Percentiles rank a stretch among this genome's conserved stretches.
These are phyloP conservation scores for Chamaedrilus cognettii DNA, from an alignment of 2,888 invertebrate genomes.

Conservation along the genomic window DNA sequence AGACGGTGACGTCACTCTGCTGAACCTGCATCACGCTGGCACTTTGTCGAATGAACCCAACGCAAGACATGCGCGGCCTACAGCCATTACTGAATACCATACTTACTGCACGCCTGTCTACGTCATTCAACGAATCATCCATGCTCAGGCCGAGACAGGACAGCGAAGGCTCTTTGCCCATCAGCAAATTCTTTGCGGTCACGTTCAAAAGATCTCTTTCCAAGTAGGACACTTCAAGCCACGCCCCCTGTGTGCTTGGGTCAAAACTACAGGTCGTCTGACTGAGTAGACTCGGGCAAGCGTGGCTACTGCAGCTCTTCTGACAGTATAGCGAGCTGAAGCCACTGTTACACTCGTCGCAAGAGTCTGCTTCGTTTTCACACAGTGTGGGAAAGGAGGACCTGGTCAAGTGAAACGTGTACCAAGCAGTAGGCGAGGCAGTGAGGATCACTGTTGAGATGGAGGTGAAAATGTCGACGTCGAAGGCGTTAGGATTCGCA, in stretches of 20 bases:
- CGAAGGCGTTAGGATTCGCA: conserved; percentile 7
- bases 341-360: conserved; percentile 42
- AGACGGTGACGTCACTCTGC: not conserved
- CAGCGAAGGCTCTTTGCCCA: not conserved
- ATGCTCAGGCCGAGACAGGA: conserved; percentile 9
- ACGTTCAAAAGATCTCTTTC: not conserved
- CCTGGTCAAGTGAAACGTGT: conserved; percentile 39
- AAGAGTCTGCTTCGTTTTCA: conserved; percentile 48
- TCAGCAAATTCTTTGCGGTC: not conserved
- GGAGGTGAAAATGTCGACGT: conserved; percentile 13
- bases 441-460: not conserved
- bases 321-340: conserved; percentile 41
- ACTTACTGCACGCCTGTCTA: conserved; percentile 9
- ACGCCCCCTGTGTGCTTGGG: not conserved
- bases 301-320: conserved; percentile 40
- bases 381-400: conserved; percentile 41
- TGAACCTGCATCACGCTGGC: conserved; percentile 10
- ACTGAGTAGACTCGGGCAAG: conserved; percentile 35
- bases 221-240: conserved; percentile 2
- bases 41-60: conserved; percentile 7
- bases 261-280: not conserved
- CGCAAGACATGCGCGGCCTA: conserved; percentile 18
- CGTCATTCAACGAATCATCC: conserved; percentile 11
- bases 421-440: conserved; percentile 24
- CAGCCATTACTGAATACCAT: conserved; percentile 19